Conservation (phyloP, 2,888 invertebrate genomes). For the Caradrina kadenii region DNA sequence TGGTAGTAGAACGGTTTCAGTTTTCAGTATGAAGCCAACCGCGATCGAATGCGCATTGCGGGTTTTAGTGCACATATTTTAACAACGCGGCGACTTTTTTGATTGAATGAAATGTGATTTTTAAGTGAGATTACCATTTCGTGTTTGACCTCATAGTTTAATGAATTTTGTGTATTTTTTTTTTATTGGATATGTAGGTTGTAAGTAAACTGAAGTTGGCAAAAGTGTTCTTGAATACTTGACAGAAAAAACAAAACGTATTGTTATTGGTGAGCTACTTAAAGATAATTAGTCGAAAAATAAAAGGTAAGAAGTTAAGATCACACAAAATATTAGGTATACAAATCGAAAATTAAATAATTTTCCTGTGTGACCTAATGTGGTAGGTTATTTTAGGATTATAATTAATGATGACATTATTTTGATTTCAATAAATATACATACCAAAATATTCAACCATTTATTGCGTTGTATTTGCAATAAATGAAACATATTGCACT, state of each 20-base stretch:
- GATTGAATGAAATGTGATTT: not conserved
- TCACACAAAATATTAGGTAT: not conserved
- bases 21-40: conserved; percentile 73
- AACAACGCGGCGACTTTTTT: not conserved
- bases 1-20: conserved; percentile 69
- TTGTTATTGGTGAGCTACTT: not conserved
- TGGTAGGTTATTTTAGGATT: conserved; percentile 16
- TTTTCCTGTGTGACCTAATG: not conserved
- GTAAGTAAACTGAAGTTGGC: conserved; percentile 35
- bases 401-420: conserved; percentile 16
- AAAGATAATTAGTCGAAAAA: not conserved
- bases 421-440: not conserved
- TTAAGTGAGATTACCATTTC: not conserved
- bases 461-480: conserved; percentile 1
- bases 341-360: not conserved
- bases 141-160: not conserved
- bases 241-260: not conserved
- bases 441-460: not conserved
- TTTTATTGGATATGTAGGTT: not conserved
- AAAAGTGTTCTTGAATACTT: not conserved
- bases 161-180: not conserved
- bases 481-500: conserved; percentile 4
- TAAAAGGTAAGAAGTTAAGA: not conserved
- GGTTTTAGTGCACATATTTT: conserved; percentile 25
- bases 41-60: conserved; percentile 74